Evolutionary conservation across 2,888 invertebrate genomes (phyloP).

Genomic region (Drosophila mulleri): DNA sequence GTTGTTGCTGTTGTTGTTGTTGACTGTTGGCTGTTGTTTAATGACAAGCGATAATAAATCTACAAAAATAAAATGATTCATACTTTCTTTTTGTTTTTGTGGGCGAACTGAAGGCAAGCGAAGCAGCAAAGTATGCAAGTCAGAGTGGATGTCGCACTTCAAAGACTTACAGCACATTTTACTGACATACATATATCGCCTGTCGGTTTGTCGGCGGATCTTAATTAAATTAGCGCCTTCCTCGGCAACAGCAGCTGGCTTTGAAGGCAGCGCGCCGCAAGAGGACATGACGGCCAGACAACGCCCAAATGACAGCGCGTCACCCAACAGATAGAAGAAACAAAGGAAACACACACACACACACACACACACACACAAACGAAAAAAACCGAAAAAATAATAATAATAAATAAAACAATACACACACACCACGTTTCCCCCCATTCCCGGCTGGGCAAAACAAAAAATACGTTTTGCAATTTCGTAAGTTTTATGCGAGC

Average conservation of each 20-base stretch:
- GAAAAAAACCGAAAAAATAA: slow-evolving; percentile 8
- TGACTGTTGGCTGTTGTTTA: background rate
- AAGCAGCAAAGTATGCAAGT: background rate
- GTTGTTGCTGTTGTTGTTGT: slow-evolving; percentile 33
- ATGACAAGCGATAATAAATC: slow-evolving; percentile 54
- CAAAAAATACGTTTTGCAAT: slow-evolving; percentile 74
- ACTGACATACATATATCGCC: slow-evolving; percentile 71
- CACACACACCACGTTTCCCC: slow-evolving; percentile 3
- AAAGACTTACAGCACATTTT: slow-evolving; percentile 68
- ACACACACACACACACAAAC: slow-evolving; percentile 7
- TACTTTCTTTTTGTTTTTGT: slow-evolving; percentile 35
- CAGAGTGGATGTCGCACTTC: slow-evolving; percentile 30
- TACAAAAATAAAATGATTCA: slow-evolving; percentile 35
- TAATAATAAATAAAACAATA: slow-evolving; percentile 19
- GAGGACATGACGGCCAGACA: slow-evolving; percentile 32
- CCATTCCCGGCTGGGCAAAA: slow-evolving; percentile 26
- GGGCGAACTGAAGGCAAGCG: background rate
- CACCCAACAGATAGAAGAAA: slow-evolving; percentile 8
- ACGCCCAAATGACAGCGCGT: slow-evolving; percentile 59
- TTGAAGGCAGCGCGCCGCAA: slow-evolving; percentile 52
- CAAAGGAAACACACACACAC: slow-evolving; percentile 4
- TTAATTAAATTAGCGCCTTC: slow-evolving; percentile 73
- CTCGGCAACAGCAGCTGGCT: slow-evolving; percentile 27
- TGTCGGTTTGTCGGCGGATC: slow-evolving; percentile 47
- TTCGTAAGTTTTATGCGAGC: slow-evolving; percentile 76